Evolutionary conservation across 1,140 invertebrate species (phyloP).

Genomic region (Tetranychus cinnabarinus): DNA sequence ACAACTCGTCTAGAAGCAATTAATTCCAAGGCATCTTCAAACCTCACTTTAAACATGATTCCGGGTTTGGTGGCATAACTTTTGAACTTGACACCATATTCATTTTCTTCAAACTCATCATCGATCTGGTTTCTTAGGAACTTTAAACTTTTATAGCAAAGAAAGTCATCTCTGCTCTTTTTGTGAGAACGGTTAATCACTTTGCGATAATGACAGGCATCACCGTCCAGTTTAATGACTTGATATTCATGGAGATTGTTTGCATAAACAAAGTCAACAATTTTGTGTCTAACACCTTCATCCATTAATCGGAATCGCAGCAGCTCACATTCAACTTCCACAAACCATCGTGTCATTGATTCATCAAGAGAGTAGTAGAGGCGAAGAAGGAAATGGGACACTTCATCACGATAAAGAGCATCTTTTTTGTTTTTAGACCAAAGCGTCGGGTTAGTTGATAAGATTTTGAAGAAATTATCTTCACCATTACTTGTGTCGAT

Average conservation of each 20-base stretch:
- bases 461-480: not conserved
- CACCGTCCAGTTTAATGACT: slow-evolving; percentile 15
- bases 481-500: not conserved
- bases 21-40: slow-evolving; percentile 63
- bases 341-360: slow-evolving; percentile 64
- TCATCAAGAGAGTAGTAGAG: slow-evolving; percentile 63
- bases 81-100: too few relatives aligned
- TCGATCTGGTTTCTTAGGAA: not conserved
- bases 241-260: slow-evolving; percentile 41
- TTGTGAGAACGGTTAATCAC: not conserved
- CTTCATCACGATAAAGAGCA: slow-evolving; percentile 37
- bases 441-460: not conserved
- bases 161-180: not conserved
- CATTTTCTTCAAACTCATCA: not conserved
- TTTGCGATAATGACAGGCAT: not conserved
- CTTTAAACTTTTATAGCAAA: not conserved
- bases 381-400: slow-evolving; percentile 78
- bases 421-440: not conserved
- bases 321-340: slow-evolving; percentile 62
- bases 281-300: slow-evolving; percentile 12
- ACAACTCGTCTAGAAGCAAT: slow-evolving; percentile 55
- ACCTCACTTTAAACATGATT: slow-evolving; percentile 19
- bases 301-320: slow-evolving; percentile 54
- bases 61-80: too few relatives aligned
- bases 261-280: slow-evolving; percentile 7